Evolutionary conservation across 1,140 invertebrate genomes (phyloP), one percentile per base, ranked within the genome.

Genomic region (Pristionchus pacificus): DNA sequence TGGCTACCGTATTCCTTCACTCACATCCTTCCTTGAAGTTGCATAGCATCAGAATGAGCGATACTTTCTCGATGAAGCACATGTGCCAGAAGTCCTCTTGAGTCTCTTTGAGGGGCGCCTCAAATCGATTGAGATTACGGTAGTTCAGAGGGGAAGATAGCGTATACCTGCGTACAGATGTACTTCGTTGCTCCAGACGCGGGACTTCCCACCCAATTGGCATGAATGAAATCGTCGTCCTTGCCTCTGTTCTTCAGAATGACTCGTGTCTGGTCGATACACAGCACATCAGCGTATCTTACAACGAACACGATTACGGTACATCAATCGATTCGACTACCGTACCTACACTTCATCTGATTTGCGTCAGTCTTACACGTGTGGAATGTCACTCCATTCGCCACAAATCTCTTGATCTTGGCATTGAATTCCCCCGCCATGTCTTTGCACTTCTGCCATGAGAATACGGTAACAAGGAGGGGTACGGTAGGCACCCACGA

Each of bases 251-350:
- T 32, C 58, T 65, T 60, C 28, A 74, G 62, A 28, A 74, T 31
- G 2, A 74, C 72, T 25, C 72, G 67, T n/a, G 72, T 74, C 19
- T 25, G 13, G 25, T 74, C 72, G n/a, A 38, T 1, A 58, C 72
- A 74, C 25, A 74, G 1, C n/a, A 74, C 65, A 63, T 74, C 72
- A 15, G 14, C 30, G 59, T 74, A 74, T 27, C 72, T 60, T n/a
- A n/a, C 30, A 70, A 70, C 69, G n/a, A n/a, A n/a, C n/a, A n/a
- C n/a, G n/a, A n/a, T n/a, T n/a, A n/a, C n/a, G n/a, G n/a, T n/a
- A n/a, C n/a, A n/a, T n/a, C n/a, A n/a, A n/a, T n/a, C n/a, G n/a
- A n/a, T n/a, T n/a, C n/a, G n/a, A n/a, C n/a, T n/a, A n/a, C n/a
- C n/a, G n/a, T n/a, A n/a, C n/a, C n/a, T n/a, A n/a, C n/a, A n/a